phyloP scores from a whole-genome alignment of 2,113 vertebrate species.

The Meles meles region DNA sequence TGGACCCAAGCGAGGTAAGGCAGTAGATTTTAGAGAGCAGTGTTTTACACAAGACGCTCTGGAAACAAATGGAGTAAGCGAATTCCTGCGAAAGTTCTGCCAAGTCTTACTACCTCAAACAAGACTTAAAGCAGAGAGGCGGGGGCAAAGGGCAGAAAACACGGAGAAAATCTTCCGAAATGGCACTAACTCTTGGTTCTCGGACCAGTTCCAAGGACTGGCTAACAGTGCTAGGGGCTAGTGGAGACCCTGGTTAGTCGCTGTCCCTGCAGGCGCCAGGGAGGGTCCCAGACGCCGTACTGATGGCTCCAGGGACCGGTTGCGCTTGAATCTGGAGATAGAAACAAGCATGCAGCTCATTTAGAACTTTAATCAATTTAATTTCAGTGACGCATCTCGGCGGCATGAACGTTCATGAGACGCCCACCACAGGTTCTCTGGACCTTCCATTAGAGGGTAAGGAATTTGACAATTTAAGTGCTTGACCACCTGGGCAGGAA shows the following conservation, averaged over 20 bases:
- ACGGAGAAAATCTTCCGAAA: background rate
- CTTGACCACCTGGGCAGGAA: background rate
- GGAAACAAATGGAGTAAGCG: fast-evolving
- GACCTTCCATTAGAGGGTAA: background rate
- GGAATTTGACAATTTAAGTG: background rate
- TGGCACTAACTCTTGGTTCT: background rate
- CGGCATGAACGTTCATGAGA: background rate
- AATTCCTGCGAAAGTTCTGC: background rate
- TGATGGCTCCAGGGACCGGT: background rate
- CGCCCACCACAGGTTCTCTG: background rate
- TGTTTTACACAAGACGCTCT: background rate
- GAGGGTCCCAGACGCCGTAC: fast-evolving
- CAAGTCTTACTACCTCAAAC: background rate
- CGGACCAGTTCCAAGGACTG: fast-evolving
- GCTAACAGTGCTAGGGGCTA: no score
- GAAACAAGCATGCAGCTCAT: background rate
- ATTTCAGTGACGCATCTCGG: background rate
- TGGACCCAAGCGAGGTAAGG: no score
- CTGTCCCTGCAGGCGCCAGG: fast-evolving
- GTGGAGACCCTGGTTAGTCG: background rate
- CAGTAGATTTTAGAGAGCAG: background rate
- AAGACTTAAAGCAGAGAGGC: background rate
- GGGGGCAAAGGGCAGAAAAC: background rate
- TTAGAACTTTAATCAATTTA: background rate
- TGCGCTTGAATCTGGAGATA: fast-evolving